A percentile compares a stretch with the other conserved stretches of the same genome.
These are phyloP conservation scores for Acanthaster planci DNA, from an alignment of 35 echinoderm and acorn worm genomes.

Conservation along the genomic window DNA sequence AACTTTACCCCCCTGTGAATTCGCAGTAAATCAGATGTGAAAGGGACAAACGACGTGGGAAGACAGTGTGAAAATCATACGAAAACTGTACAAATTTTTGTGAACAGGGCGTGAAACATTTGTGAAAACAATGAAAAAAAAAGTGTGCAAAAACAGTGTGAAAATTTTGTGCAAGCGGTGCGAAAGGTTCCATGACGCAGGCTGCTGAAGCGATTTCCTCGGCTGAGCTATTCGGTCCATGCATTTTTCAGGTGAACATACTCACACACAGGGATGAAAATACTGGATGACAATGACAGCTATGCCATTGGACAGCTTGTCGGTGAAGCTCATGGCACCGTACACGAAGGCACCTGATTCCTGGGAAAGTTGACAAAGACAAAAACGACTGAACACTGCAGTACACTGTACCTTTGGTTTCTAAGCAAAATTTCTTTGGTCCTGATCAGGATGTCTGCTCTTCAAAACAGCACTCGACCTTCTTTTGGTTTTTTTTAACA, in stretches of 20 bases:
- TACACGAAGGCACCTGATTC: slow-evolving; percentile 96
- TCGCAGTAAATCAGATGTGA: too few relatives aligned
- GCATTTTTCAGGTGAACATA: not conserved
- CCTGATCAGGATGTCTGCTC: too few relatives aligned
- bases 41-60: too few relatives aligned
- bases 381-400: too few relatives aligned
- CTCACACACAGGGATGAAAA: slow-evolving; percentile 79
- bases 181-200: not conserved
- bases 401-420: too few relatives aligned
- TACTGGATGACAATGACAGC: slow-evolving; percentile 79
- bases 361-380: slow-evolving; percentile 40
- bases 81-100: too few relatives aligned
- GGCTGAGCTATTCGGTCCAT: not conserved
- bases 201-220: not conserved
- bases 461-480: too few relatives aligned
- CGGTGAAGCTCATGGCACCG: slow-evolving; percentile 99
- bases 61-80: too few relatives aligned
- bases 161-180: not conserved
- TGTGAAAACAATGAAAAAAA: not conserved
- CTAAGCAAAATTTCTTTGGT: too few relatives aligned
- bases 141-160: too few relatives aligned
- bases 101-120: not conserved
- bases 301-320: slow-evolving; percentile 95
- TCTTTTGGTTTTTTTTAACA: too few relatives aligned
- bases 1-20: too few relatives aligned